Base-by-base conservation (phyloP, 2,888 invertebrate species). In the Clostera curtula region DNA sequence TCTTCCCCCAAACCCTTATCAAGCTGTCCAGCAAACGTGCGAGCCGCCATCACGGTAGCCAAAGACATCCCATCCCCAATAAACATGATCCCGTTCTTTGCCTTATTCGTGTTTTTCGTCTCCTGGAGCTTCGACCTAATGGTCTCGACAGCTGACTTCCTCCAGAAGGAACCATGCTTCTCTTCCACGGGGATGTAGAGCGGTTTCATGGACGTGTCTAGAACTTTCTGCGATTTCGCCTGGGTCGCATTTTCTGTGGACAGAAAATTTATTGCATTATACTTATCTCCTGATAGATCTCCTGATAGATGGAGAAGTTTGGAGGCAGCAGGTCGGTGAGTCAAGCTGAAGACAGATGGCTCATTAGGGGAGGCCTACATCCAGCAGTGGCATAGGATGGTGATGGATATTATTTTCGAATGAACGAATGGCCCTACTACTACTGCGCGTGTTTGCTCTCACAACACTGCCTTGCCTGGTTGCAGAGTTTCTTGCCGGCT, bases 41-140 rank as follows among this genome's bases (percentile, higher is more conserved):
- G 84, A 0, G 91, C 87, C 0, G 92, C 92, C 52, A 90, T 88
- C 8, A 92, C 65, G 0, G 93, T 93, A 0, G 92, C 86, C 23
- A 92, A 61, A 0, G 92, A 91, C 92, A 93, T 92, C 0, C 93
- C 93, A 60, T 93, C 93, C 0, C 93, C 93, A 20, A 93, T 54
- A 4, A 58, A 58, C 1, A 68, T 31, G 10, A 68, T 68, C 0
- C 91, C 87, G 60, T 93, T 93, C 61, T 89, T 90, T 1, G 91
- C 91, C 37, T 73, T 75, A 21, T 85, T 84, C 1, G 51, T 69
- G 29, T 68, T 68, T 0, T 41, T 45, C 3, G 27, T 61, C 32
- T 58, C 63, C 12, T 41, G 29, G 1, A 80, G 40, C 23, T 82
- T 80, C 0, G 58, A 40, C 21, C 66, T 66, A 1, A 82, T 25